Conservation (phyloP, 23 tunicate species). For the Halocynthia aurantium region DNA sequence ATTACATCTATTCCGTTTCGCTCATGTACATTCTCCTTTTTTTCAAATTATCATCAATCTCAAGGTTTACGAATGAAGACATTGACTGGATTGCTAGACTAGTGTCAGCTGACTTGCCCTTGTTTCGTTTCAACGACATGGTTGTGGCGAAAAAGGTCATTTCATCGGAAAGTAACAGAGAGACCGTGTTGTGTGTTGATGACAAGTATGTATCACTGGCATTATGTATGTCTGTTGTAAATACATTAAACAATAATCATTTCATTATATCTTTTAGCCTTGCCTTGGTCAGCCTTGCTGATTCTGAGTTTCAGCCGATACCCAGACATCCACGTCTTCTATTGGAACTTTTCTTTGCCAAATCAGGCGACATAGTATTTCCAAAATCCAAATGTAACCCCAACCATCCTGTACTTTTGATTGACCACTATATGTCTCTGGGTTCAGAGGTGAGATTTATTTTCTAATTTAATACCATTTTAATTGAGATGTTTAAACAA, state of each 20-base stretch:
- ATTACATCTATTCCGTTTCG: neutral
- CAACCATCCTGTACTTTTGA: slow-evolving; percentile 57
- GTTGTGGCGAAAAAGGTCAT: slow-evolving; percentile 40
- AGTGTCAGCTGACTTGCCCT: slow-evolving; percentile 32
- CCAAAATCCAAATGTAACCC: slow-evolving; percentile 29
- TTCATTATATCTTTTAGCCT: neutral
- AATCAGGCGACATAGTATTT: slow-evolving; percentile 28
- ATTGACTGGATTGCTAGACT: slow-evolving; percentile 61
- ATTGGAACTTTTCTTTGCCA: slow-evolving; percentile 37
- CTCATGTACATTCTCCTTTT: neutral
- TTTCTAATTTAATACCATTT: neutral
- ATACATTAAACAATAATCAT: neutral
- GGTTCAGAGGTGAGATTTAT: slow-evolving; percentile 46
- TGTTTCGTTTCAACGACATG: slow-evolving; percentile 43
- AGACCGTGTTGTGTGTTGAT: no score
- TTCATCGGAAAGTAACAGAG: neutral
- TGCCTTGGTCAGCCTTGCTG: slow-evolving; percentile 55
- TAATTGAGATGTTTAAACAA: no score
- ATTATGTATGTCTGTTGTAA: no score
- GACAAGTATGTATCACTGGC: no score
- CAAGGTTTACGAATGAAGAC: slow-evolving; percentile 49
- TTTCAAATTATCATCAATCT: neutral
- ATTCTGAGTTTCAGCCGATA: slow-evolving; percentile 51
- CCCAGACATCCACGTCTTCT: slow-evolving; percentile 45
- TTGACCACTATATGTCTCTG: slow-evolving; percentile 54